Evolutionary conservation across 2,797 vertebrate genomes (phyloP).

Genomic region (Mus minutoides): DNA sequence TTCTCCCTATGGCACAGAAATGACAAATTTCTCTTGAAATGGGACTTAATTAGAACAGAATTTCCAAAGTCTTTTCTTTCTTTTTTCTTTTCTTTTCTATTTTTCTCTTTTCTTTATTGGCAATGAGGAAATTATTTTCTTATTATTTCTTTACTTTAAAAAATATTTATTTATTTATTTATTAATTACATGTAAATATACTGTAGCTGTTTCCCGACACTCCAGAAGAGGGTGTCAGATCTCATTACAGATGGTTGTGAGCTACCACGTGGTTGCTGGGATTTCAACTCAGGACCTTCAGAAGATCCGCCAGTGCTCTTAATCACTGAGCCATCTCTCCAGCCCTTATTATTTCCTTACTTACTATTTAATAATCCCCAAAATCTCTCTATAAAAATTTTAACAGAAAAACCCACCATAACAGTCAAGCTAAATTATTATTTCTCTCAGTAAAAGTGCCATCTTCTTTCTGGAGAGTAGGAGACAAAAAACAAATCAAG

Average conservation of each 20-base stretch:
- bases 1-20: slow-evolving; percentile 91
- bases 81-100: not conserved
- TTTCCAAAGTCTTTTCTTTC: not conserved
- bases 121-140: not conserved
- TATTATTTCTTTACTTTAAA: too few species aligned
- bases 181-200: too few species aligned
- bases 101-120: not conserved
- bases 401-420: not conserved
- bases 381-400: not conserved
- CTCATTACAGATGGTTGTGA: too few species aligned
- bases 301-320: too few species aligned
- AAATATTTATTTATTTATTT: too few species aligned
- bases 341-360: not conserved
- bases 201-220: too few species aligned
- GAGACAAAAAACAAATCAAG: slow-evolving; percentile 1
- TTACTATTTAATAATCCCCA: slow-evolving; percentile 12
- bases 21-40: slow-evolving; percentile 55
- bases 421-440: slow-evolving; percentile 36
- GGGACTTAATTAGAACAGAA: not conserved
- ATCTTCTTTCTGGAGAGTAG: slow-evolving; percentile 10
- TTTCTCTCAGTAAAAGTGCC: not conserved
- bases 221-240: too few species aligned
- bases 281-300: too few species aligned
- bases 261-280: too few species aligned
- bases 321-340: too few species aligned